Evolutionary conservation across 2,888 invertebrate species (phyloP), one percentile per base, ranked within the genome.

Genomic region (Cenopis cana): DNA sequence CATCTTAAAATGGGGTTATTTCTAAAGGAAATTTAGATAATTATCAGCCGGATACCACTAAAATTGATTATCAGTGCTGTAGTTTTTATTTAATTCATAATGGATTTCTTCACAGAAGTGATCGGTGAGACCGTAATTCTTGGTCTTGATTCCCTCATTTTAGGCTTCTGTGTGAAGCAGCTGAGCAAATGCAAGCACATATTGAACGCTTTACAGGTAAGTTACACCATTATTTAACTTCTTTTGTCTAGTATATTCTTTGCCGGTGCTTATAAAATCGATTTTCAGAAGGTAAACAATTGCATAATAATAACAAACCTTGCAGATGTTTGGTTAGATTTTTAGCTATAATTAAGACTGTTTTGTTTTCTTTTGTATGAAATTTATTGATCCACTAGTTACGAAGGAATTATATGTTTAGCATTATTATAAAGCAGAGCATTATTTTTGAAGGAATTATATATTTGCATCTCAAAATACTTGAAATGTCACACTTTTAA

Each of bases 101-200:
- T 97, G 97, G 97, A 97, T 84, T 96, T 96, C 87, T 84, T 97
- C 72, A 89, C 91, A 18, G 93, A 93, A 80, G 81, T 93, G 73
- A 88, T 93, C 73, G 96, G 96, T 36, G 97, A 97, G 93, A 94
- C 95, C 59, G 91, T 97, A 75, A 95, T 96, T 24, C 89, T 97
- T 62, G 96, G 97, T 38, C 94, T 97, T 66, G 97, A 97, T 85
- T 94, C 96, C 29, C 84, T 97, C 38, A 95, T 97, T 79, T 94
- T 97, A 74, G 96, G 95, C 0, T 93, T 96, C 71, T 97, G 97
- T 83, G 89, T 96, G 49, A 96, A 95, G 81, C 96, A 97, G 86
- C 96, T 97, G 88, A 95, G 95, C 80, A 95, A 95, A 87, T 96
- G 95, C 89, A 96, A 96, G 90, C 95, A 95, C 85, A 95, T 96